These are phyloP conservation scores for Oscheius sp. DNA, from an alignment of 2,888 invertebrate species.

Conservation along the genomic window DNA sequence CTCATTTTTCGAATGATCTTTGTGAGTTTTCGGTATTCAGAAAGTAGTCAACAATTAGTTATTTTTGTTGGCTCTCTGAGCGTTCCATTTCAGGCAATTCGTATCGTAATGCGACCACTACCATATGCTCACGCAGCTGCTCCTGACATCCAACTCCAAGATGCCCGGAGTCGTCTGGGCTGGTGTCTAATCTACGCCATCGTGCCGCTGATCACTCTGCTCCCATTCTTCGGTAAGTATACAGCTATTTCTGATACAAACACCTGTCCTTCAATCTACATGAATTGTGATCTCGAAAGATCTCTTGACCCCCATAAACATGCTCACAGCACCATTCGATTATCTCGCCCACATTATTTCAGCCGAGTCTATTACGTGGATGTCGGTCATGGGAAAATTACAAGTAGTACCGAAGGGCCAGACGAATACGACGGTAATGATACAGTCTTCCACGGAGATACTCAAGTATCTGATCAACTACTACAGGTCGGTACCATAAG, in stretches of 20 bases:
- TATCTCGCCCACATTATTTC: background rate
- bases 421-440: constrained; percentile 12
- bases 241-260: background rate
- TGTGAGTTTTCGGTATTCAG: constrained; percentile 1
- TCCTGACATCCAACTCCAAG: constrained; percentile 54
- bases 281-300: background rate
- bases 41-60: background rate
- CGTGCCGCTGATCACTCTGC: constrained; percentile 46
- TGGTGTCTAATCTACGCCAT: constrained; percentile 49
- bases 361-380: constrained; percentile 33
- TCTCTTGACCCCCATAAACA: too few relatives aligned
- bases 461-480: constrained; percentile 48
- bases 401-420: background rate
- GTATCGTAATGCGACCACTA: constrained; percentile 42
- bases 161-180: constrained; percentile 53
- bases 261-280: background rate
- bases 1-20: constrained; percentile 44
- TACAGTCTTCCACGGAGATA: constrained; percentile 36
- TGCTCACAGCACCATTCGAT: background rate
- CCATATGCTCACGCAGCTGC: constrained; percentile 52
- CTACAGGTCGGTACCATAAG: constrained; percentile 29
- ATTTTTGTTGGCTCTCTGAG: background rate
- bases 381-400: constrained; percentile 22
- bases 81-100: constrained; percentile 42
- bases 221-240: constrained; percentile 47